A percentile compares a stretch with the other conserved stretches of the same genome.
phyloP scores from a whole-genome alignment of 30 jellyfish, hydroid and myxozoan genomes.

The Chrysaora quinquecirrha region DNA sequence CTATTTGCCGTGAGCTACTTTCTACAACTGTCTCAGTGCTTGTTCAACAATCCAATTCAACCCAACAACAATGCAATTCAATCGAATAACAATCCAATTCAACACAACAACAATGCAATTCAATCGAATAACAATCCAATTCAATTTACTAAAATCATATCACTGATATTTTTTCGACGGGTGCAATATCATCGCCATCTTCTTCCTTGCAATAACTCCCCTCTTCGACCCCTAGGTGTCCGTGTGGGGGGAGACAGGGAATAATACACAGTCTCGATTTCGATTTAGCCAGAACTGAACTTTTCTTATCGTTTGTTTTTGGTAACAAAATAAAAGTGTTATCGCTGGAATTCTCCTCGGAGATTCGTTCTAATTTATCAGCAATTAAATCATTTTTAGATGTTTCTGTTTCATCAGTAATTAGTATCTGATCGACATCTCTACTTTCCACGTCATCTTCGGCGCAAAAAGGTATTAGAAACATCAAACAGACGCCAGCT shows the following conservation, averaged over 20 bases:
- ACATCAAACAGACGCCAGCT: slow-evolving; percentile 93
- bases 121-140: too few species aligned
- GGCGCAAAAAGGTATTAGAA: slow-evolving; percentile 75
- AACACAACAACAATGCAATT: too few species aligned
- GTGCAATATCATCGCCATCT: not conserved
- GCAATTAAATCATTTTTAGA: not conserved
- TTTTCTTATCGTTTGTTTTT: not conserved
- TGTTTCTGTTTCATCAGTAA: not conserved
- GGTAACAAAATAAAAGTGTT: not conserved
- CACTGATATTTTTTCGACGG: slow-evolving; percentile 30
- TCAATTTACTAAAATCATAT: too few species aligned
- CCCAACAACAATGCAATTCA: too few species aligned
- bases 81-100: too few species aligned
- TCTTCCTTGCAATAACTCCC: slow-evolving; percentile 48
- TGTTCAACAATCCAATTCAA: too few species aligned
- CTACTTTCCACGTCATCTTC: not conserved
- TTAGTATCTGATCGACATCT: slow-evolving; percentile 14
- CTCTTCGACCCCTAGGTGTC: slow-evolving; percentile 56
- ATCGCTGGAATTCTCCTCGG: not conserved
- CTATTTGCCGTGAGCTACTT: too few species aligned
- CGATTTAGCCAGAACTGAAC: slow-evolving; percentile 19
- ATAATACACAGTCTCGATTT: slow-evolving; percentile 27
- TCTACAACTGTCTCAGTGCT: too few species aligned
- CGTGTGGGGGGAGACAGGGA: slow-evolving; percentile 55
- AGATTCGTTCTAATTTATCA: not conserved